A percentile compares a stretch with the other conserved stretches of the same genome.
Conservation (phyloP, 2,888 invertebrate genomes). For the Cheilosia variabilis region DNA sequence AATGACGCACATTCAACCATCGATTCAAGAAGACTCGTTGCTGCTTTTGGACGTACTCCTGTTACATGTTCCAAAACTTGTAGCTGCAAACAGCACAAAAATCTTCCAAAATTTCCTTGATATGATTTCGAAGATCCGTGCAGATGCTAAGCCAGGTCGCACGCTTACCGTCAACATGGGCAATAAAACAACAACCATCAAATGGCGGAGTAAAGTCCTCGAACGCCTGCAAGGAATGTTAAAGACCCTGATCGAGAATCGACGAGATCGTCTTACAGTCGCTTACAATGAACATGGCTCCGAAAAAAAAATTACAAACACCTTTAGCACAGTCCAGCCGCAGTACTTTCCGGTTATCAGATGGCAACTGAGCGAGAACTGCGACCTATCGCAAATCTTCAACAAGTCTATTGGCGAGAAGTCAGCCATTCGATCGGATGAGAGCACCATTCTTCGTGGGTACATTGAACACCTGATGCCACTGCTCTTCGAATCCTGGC, state of each 20-base stretch:
- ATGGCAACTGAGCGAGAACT: constrained; percentile 80
- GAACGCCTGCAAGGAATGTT: constrained; percentile 88
- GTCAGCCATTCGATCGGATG: constrained; percentile 78
- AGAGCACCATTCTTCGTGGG: constrained; percentile 85
- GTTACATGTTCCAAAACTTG: constrained; percentile 86
- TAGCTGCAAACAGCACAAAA: constrained; percentile 88
- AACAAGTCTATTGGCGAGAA: constrained; percentile 82
- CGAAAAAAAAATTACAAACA: constrained; percentile 76
- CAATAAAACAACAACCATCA: constrained; percentile 89
- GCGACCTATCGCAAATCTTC: constrained; percentile 84
- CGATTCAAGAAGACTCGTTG: constrained; percentile 93
- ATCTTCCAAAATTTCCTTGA: constrained; percentile 92
- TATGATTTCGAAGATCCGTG: constrained; percentile 91
- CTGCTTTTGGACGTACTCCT: constrained; percentile 91
- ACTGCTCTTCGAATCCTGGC: constrained; percentile 92
- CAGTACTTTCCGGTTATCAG: constrained; percentile 77
- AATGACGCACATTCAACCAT: constrained; percentile 93
- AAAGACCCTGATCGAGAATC: constrained; percentile 80
- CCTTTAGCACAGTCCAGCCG: constrained; percentile 72
- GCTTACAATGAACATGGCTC: constrained; percentile 76
- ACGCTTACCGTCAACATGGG: constrained; percentile 88
- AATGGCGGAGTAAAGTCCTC: constrained; percentile 91
- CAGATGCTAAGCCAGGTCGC: constrained; percentile 87
- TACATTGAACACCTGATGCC: constrained; percentile 90
- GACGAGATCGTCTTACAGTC: constrained; percentile 49